Percentiles rank a stretch among this genome's conserved stretches.
Evolutionary conservation across 2,888 invertebrate genomes (phyloP).

Genomic region (Eumerus sabulonum): DNA sequence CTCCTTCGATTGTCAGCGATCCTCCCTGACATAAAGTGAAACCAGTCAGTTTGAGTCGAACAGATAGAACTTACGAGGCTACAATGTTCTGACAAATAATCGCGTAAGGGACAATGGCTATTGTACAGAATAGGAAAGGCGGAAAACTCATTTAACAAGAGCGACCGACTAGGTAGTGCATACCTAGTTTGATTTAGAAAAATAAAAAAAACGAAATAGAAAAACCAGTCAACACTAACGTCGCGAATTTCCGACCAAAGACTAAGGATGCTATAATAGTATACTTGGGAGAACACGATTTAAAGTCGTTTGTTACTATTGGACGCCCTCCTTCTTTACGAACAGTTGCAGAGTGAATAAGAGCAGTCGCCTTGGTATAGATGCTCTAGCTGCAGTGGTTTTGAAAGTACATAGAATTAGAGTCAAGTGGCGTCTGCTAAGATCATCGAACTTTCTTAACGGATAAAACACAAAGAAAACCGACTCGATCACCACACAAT

Average conservation of each 20-base stretch:
- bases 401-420: slow-evolving; percentile 28
- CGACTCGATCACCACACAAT: slow-evolving; percentile 38
- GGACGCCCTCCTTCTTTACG: slow-evolving; percentile 37
- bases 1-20: no score
- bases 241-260: slow-evolving; percentile 30
- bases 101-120: slow-evolving; percentile 11
- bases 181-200: no score
- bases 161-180: no score
- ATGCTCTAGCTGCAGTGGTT: no score
- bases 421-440: slow-evolving; percentile 29
- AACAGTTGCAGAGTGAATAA: no score
- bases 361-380: slow-evolving; percentile 1
- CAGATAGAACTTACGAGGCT: no score
- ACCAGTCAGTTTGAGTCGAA: no score
- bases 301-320: slow-evolving; percentile 4
- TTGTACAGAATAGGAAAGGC: neutral
- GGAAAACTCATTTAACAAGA: slow-evolving; percentile 5
- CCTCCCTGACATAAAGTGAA: no score
- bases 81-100: no score
- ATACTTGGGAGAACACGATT: neutral
- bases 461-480: slow-evolving; percentile 33
- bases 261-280: slow-evolving; percentile 38
- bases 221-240: neutral
- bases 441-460: slow-evolving; percentile 65
- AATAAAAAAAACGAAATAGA: no score